A percentile compares a stretch with the other conserved stretches of the same genome.
Conservation (phyloP, 2,888 invertebrate species). For the Parasteatoda lunata region DNA sequence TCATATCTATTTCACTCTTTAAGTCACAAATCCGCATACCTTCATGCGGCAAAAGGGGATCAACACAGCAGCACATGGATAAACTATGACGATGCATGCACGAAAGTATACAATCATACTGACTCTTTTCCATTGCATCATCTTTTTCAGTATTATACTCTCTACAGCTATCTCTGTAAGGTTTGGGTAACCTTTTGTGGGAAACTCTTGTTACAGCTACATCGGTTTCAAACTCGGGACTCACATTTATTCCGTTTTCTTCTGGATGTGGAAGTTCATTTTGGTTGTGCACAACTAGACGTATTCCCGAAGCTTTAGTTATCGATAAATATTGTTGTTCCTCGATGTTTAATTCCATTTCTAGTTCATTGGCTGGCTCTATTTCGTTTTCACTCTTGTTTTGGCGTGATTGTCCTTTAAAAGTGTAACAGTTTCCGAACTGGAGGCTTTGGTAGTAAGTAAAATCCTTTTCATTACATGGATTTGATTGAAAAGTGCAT, state of each 20-base stretch:
- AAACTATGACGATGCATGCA: conserved; percentile 25
- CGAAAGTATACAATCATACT: background rate
- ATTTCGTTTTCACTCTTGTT: background rate
- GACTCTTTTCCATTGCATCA: background rate
- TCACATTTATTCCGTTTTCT: conserved; percentile 27
- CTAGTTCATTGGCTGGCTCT: conserved; percentile 28
- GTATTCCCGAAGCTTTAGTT: conserved; percentile 59
- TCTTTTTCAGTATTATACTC: background rate
- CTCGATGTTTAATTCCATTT: conserved; percentile 66
- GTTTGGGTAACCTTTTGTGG: conserved; percentile 8
- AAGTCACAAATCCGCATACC: no score
- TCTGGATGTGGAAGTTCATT: conserved; percentile 46
- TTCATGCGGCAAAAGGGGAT: background rate
- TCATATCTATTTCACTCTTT: no score
- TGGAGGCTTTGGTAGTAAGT: conserved; percentile 1
- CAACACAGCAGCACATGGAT: conserved; percentile 20
- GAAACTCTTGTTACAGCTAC: background rate
- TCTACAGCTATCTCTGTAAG: conserved; percentile 22
- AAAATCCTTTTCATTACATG: conserved; percentile 9
- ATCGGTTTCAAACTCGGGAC: conserved; percentile 38
- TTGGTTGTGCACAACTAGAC: conserved; percentile 68
- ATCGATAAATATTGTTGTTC: conserved; percentile 47
- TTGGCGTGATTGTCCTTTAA: background rate
- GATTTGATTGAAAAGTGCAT: conserved; percentile 21
- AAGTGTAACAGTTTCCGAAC: conserved; percentile 54